Base-by-base conservation (phyloP, 2,888 invertebrate genomes). In the Polydrusus cervinus region DNA sequence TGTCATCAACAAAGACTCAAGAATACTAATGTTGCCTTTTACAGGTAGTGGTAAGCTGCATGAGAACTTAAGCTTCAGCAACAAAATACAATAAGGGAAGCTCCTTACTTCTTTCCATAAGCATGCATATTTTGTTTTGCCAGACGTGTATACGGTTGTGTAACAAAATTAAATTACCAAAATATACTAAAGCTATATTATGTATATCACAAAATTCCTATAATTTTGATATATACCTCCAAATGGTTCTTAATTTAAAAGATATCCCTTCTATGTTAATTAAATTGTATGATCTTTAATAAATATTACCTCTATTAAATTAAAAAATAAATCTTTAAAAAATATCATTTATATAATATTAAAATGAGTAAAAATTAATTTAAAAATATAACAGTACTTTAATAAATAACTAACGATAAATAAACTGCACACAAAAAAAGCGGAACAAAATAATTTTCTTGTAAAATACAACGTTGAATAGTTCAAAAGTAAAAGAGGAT, bases 341-440 rank as follows among this genome's bases (percentile, higher is more conserved):
- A 69, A 45, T 47, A 43, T 20, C 47, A 20, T 55, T 25, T 47
- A 14, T 69, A 61, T 45, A 68, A 34, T 47, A 53, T 18, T 53
- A 53, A 67, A 60, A 69, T 49, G 49, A 69, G 69, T 60, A 61
- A 60, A 49, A 53, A 60, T 60, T 60, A 57, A 30, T 45, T 49
- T 38, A 61, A 49, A 67, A 55, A 55, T 45, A 43, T 49, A 45
- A 47, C 20, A 60, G 43, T 66, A 60, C 34, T 40, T 61, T 71
- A 71, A 71, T 71, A 71, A 80, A 79, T 80, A 81, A 80, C 79
- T 79, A 72, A 73, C 47, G 51, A 72, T 74, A 47, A 74, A 80
- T 71, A 80, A 81, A 79, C 81, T 81, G 81, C n/a, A n/a, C 0
- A 43, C 43, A 13, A 43, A n/a, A 1, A 6, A 43, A 34, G 34